Base-by-base conservation (phyloP, 2,888 invertebrate species). In the Watsonalla cultraria region DNA sequence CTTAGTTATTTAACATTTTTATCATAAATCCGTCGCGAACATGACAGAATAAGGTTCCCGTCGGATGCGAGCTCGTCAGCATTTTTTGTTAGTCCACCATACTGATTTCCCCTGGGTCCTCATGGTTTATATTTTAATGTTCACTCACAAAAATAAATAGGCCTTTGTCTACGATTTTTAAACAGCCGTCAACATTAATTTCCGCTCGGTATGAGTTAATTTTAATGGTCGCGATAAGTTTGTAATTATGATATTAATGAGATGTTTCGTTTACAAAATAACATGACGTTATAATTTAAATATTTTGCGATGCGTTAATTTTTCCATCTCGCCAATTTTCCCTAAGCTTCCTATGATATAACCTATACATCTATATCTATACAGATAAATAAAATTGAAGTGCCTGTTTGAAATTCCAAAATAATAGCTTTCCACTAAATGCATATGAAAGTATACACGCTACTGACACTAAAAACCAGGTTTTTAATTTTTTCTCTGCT, bases 101-200 rank as follows among this genome's bases (percentile, higher is more conserved):
- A 64, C 64, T 83, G 81, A 83, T 83, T 83, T 82, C 83, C 82
- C 83, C 39, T 6, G 76, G 66, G 82, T 56, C 33, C 33, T 55
- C 59, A 59, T 62, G 71, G 69, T 69, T 77, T 77, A 74, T 70
- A 76, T 75, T 81, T 76, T 78, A 79, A 81, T 76, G 70, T 74
- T 74, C 72, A 72, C 72, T 70, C 64, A 57, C 64, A 60, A 70
- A 42, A 70, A 74, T 72, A 77, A 72, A 78, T 68, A 72, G 64
- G 37, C 65, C 64, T 62, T 69, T 66, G 55, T 66, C 62, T 68
- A 62, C 55, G 59, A 61, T 64, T 70, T 70, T 64, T 60, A 64
- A 64, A 60, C 42, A 56, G 56, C 54, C 48, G 55, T 51, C 52
- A 54, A 46, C 39, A 15, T 54, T 57, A 58, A 56, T 59, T 58